These are phyloP conservation scores for Alviniconcha marisindica DNA, from an alignment of 1,140 invertebrate genomes.

Conservation along the genomic window DNA sequence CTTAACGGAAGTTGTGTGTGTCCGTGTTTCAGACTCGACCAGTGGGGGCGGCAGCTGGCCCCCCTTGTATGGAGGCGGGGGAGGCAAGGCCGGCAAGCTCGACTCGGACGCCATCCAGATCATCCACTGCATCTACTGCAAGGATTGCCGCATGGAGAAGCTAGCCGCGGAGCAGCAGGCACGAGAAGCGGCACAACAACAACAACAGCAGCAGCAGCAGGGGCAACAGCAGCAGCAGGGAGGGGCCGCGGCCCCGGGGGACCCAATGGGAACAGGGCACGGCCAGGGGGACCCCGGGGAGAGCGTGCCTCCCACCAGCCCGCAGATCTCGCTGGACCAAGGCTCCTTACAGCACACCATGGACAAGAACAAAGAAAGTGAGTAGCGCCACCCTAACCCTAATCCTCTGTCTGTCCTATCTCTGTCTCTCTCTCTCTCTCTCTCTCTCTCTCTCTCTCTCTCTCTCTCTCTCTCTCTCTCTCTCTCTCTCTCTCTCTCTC, in stretches of 20 bases:
- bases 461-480: conserved; percentile 38
- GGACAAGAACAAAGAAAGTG: conserved; percentile 99
- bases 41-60: conserved; percentile 72
- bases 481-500: conserved; percentile 40
- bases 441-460: conserved; percentile 31
- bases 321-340: conserved; percentile 94
- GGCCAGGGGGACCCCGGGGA: conserved; percentile 50
- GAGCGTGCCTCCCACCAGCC: conserved; percentile 80
- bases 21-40: conserved; percentile 62
- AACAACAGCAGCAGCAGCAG: conserved; percentile 39
- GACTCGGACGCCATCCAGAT: conserved; percentile 72
- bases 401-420: not conserved
- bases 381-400: conserved; percentile 77
- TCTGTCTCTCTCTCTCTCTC: conserved; percentile 26
- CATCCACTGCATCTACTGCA: conserved; percentile 75
- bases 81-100: conserved; percentile 34
- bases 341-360: conserved; percentile 93
- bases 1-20: too few relatives aligned
- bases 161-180: conserved; percentile 53
- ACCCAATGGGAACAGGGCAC: conserved; percentile 3
- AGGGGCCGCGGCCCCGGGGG: conserved; percentile 17
- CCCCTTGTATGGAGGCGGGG: conserved; percentile 66
- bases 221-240: conserved; percentile 45
- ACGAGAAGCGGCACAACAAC: conserved; percentile 28
- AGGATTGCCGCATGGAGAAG: conserved; percentile 81